Percentiles rank a stretch among this genome's conserved stretches.
Conservation (phyloP, 2,113 vertebrate genomes). For the Brachypteracias leptosomus region DNA sequence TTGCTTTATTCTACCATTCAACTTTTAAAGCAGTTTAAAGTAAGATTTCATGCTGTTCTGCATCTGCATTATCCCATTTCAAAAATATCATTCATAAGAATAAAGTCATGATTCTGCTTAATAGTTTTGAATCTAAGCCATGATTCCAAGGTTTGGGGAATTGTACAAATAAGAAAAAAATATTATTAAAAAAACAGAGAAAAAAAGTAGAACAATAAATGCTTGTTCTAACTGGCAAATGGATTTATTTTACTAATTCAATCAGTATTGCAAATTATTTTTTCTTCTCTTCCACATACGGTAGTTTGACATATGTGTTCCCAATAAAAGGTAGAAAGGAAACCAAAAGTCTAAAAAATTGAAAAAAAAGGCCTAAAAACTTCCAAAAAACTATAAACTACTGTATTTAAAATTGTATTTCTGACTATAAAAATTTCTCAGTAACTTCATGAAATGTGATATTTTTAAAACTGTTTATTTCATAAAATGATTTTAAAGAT, state of each 20-base stretch:
- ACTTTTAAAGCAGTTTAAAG: not conserved
- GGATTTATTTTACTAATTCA: not conserved
- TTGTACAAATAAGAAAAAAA: not conserved
- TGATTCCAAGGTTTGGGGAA: not conserved
- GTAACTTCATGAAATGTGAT: not conserved
- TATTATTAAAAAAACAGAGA: not conserved
- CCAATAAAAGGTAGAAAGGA: not conserved
- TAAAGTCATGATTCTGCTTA: not conserved
- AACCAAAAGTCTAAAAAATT: not conserved
- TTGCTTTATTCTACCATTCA: not conserved
- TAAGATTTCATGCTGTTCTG: not conserved
- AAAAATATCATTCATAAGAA: not conserved
- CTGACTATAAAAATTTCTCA: not conserved
- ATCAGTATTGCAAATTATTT: not conserved
- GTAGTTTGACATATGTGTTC: not conserved
- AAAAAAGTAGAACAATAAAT: not conserved
- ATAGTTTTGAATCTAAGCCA: not conserved
- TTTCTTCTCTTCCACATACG: not conserved
- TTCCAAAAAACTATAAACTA: not conserved
- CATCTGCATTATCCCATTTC: not conserved
- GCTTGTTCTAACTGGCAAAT: not conserved
- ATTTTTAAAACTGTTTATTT: not conserved
- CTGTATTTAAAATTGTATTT: not conserved
- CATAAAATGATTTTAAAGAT: not conserved
- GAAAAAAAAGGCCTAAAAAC: not conserved